A percentile compares a stretch with the other conserved stretches of the same genome.
Conservation (phyloP, 2,888 invertebrate genomes). For the Pegoplata infirma region DNA sequence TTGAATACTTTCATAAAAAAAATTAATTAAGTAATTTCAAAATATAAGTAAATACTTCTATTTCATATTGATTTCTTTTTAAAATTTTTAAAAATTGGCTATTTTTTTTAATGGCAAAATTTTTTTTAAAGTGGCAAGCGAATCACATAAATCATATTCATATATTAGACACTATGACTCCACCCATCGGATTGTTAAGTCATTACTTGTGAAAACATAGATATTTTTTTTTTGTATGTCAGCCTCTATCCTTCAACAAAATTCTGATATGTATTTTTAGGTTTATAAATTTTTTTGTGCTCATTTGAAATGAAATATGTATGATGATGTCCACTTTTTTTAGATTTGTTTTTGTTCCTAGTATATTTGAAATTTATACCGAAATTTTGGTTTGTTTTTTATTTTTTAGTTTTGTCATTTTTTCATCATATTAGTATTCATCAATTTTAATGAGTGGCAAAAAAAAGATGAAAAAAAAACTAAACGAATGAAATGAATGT, state of each 20-base stretch:
- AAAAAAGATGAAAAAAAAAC: conserved; percentile 27
- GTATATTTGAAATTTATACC: conserved; percentile 51
- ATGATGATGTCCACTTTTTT: conserved; percentile 42
- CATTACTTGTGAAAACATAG: conserved; percentile 48
- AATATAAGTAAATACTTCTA: too few relatives aligned
- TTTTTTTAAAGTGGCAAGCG: conserved; percentile 10
- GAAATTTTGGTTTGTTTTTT: conserved; percentile 16
- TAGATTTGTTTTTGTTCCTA: conserved; percentile 6
- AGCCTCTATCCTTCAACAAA: conserved; percentile 37
- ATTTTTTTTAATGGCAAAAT: not conserved
- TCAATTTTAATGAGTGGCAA: conserved; percentile 64
- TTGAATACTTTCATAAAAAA: too few relatives aligned
- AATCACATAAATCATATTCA: conserved; percentile 52
- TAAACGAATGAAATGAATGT: conserved; percentile 28
- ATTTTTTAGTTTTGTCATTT: conserved; percentile 65
- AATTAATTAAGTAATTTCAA: too few relatives aligned
- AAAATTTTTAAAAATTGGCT: too few relatives aligned
- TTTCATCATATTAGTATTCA: conserved; percentile 63
- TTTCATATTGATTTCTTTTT: not conserved
- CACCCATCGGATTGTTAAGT: conserved; percentile 7
- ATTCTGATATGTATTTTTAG: conserved; percentile 30
- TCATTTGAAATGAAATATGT: conserved; percentile 56
- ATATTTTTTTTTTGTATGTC: conserved; percentile 44
- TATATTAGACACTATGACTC: conserved; percentile 35
- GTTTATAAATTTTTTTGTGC: conserved; percentile 15